Conservation (phyloP, 2,797 vertebrate genomes). For the Kryptopterus vitreolus region DNA sequence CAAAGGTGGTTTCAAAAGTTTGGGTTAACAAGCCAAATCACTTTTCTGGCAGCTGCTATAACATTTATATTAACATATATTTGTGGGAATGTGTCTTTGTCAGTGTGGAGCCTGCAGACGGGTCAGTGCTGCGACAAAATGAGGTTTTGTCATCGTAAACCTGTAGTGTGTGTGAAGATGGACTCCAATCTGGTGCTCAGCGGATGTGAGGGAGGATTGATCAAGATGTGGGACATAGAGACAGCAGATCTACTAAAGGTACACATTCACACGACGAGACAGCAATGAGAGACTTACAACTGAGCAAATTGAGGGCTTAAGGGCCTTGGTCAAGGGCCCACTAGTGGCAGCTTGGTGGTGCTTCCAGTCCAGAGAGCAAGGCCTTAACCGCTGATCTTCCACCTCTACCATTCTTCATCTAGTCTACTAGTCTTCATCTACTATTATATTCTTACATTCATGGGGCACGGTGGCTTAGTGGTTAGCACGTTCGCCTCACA, state of each 20-base stretch:
- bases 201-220: constrained; percentile 75
- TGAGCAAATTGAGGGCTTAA: no score
- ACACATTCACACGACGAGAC: constrained; percentile 50
- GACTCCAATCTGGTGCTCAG: constrained; percentile 72
- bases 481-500: no score
- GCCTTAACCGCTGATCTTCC: no score
- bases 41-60: neutral
- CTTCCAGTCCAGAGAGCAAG: no score
- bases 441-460: no score
- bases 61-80: neutral
- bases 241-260: constrained; percentile 77
- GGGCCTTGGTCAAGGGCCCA: no score
- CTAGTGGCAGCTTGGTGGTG: no score
- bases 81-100: neutral
- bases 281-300: no score
- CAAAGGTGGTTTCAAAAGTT: constrained; percentile 70
- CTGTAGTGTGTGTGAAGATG: constrained; percentile 77
- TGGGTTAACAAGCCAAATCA: neutral
- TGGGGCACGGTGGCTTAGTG: no score
- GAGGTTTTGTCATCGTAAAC: constrained; percentile 78
- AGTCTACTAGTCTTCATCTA: no score
- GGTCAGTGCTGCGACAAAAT: constrained; percentile 70
- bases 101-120: constrained; percentile 84
- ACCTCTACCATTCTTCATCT: no score
- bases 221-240: constrained; percentile 82